Base-by-base conservation (phyloP, 2,888 invertebrate species). In the Tholera decimalis region DNA sequence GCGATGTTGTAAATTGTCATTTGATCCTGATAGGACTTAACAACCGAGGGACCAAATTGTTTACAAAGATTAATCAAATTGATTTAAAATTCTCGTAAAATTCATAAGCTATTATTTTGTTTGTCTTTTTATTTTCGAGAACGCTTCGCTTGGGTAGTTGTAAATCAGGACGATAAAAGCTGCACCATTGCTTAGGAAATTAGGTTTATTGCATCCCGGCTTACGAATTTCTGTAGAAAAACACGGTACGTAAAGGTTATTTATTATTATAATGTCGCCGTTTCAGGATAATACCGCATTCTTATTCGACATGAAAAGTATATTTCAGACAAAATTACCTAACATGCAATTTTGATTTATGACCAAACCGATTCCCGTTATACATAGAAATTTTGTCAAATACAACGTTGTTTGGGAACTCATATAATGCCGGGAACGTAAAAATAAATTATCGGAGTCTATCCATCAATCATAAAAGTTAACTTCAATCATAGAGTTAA, bases 1-100 rank as follows among this genome's bases (percentile, higher is more conserved):
- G 73, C 71, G 67, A 67, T 81, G 79, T 85, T 84, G 83, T 85
- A 86, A 87, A 88, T 85, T 85, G 84, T 88, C 87, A 88, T 88
- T 84, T 83, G 78, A 82, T 82, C 81, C 83, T 76, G 70, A 88
- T 83, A 67, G 66, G 77, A 84, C 86, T 85, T 82, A 85, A 72
- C 70, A 77, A 79, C 69, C 67, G 55, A 15, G 64, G 58, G 70
- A 61, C 15, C 51, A 53, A 39, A 74, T 73, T 81, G 74, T 85
- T 85, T 83, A 77, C 80, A 74, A 82, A 79, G 79, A 83, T 85
- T 80, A 85, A 81, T 79, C 76, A 82, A 85, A 75, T 79, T 83
- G 78, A 83, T 83, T 86, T 85, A 78, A 74, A 75, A 73, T 69
- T 61, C 60, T 77, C 83, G 76, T 85, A 83, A 86, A 86, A 78